Percentiles rank a stretch among this genome's conserved stretches.
Evolutionary conservation across 2,888 invertebrate species (phyloP).

Genomic region (Trilocha varians): DNA sequence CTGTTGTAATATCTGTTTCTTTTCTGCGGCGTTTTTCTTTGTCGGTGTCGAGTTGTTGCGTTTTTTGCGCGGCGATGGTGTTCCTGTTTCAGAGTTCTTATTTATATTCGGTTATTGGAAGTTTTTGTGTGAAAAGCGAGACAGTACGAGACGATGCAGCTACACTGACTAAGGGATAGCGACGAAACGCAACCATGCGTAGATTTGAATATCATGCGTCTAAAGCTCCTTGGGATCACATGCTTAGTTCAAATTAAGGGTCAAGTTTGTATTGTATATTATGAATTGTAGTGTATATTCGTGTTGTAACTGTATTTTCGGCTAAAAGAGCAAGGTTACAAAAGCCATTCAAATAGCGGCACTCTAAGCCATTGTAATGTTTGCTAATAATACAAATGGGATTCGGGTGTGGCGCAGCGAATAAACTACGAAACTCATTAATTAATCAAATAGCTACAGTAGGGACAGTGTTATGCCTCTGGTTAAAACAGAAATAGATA

Average conservation of each 20-base stretch:
- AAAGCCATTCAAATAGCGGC: not conserved
- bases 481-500: not conserved
- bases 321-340: not conserved
- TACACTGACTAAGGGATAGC: slow-evolving; percentile 4
- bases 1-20: slow-evolving; percentile 85
- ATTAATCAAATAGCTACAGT: not conserved
- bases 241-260: slow-evolving; percentile 18
- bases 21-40: slow-evolving; percentile 83
- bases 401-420: not conserved
- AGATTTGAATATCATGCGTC: slow-evolving; percentile 39
- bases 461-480: slow-evolving; percentile 24
- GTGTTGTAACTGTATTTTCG: not conserved
- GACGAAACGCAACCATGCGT: slow-evolving; percentile 30
- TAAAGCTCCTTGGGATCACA: slow-evolving; percentile 52
- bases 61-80: slow-evolving; percentile 84
- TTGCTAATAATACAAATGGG: not conserved
- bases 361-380: not conserved
- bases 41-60: slow-evolving; percentile 86
- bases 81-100: slow-evolving; percentile 66
- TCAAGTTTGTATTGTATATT: not conserved
- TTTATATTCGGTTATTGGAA: slow-evolving; percentile 13
- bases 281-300: not conserved
- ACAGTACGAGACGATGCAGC: slow-evolving; percentile 28
- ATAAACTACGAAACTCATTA: not conserved
- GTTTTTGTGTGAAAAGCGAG: slow-evolving; percentile 31